phyloP scores from a whole-genome alignment of 2,888 invertebrate genomes.

The Heliconius cydno region DNA sequence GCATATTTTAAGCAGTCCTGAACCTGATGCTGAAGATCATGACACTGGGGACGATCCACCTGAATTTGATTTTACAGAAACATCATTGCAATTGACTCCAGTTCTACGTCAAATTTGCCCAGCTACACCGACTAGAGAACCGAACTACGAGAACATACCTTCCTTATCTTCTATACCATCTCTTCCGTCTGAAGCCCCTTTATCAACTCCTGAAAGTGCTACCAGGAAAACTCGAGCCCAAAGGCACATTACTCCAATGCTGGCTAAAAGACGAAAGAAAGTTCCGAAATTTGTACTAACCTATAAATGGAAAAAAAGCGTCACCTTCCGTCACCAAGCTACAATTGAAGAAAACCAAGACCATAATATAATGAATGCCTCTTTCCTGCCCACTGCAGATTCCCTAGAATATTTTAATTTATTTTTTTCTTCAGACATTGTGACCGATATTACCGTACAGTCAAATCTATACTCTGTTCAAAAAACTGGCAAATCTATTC shows the following conservation, averaged over 20 bases:
- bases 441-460: slow-evolving; percentile 42
- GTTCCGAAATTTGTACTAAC: slow-evolving; percentile 43
- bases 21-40: slow-evolving; percentile 43
- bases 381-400: slow-evolving; percentile 38
- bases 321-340: slow-evolving; percentile 41
- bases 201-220: slow-evolving; percentile 40
- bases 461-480: slow-evolving; percentile 48
- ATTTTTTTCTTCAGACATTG: slow-evolving; percentile 45
- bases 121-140: slow-evolving; percentile 45
- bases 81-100: slow-evolving; percentile 42
- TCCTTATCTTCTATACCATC: slow-evolving; percentile 44
- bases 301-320: slow-evolving; percentile 44
- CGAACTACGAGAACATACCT: slow-evolving; percentile 45
- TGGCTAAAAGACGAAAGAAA: slow-evolving; percentile 46
- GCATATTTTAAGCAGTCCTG: slow-evolving; percentile 43
- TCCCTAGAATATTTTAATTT: slow-evolving; percentile 37
- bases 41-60: slow-evolving; percentile 43
- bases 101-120: slow-evolving; percentile 46
- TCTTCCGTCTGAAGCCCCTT: slow-evolving; percentile 42
- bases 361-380: slow-evolving; percentile 30
- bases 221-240: slow-evolving; percentile 46
- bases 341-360: slow-evolving; percentile 43
- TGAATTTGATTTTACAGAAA: slow-evolving; percentile 38
- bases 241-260: slow-evolving; percentile 41
- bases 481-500: slow-evolving; percentile 45